Base-by-base conservation (phyloP, 2,113 vertebrate species). In the Engystomops pustulosus region DNA sequence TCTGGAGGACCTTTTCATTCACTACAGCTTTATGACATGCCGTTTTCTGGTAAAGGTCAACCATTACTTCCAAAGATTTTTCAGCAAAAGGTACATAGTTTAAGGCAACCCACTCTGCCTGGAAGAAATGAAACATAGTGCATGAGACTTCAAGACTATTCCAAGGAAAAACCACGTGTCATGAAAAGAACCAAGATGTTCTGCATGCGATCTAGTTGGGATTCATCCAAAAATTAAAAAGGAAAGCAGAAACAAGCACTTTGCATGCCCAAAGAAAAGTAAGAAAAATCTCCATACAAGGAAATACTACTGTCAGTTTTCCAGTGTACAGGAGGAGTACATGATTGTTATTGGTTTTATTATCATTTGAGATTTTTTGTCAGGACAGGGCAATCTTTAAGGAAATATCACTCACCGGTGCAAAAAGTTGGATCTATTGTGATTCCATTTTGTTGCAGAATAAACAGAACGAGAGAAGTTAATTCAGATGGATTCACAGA, bases 351-450 rank as follows among this genome's bases (percentile, higher is more conserved):
- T 17, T 36, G 36, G 62, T 36, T 80, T 18, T 47, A 86, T 88
- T 87, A 83, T 87, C 23, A 90, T 87, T 88, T 89, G 89, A 41
- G 38, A 8, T 41, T 86, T 86, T 88, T 88, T 91, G 30, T 89
- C 87, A 93, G 81, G 86, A 92, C 92, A 94, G 89, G 89, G 91
- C 93, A 93, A 92, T 94, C 90, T 93, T 92, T 88, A 91, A 92
- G 88, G 90, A 95, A 94, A 91, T 89, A 88, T 92, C 94, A 99
- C 97, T 99, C 97, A 99, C 98, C 98, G 97, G 97, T 92, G 98
- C 97, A 98, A 99, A 99, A 92, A 99, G 98, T 95, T 99, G 98
- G 96, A 99, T 98, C 98, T 99, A 99, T 95, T 96, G 96, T 91
- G 94, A 95, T 95, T 96, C 97, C 96, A 94, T 96, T 94, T 95